Conservation (phyloP, 2,888 invertebrate genomes). For the Pegoplata infirma region DNA sequence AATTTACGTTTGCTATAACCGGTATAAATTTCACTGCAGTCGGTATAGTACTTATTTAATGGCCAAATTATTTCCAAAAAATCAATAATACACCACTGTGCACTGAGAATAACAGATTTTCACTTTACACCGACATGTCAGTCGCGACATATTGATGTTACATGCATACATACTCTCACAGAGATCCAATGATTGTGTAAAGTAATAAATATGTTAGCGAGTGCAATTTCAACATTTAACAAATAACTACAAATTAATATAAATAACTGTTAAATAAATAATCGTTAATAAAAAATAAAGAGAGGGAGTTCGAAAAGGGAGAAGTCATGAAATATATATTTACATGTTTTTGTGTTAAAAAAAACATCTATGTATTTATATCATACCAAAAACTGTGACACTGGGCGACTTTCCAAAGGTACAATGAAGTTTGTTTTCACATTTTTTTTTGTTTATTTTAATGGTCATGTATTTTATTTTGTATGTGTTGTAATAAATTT, state of each 20-base stretch:
- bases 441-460: conserved; percentile 14
- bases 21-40: too few species aligned
- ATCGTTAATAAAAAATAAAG: conserved; percentile 17
- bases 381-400: neutral
- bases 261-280: conserved; percentile 51
- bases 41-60: too few species aligned
- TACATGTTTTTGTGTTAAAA: too few species aligned
- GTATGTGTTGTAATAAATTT: conserved; percentile 38
- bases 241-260: conserved; percentile 55
- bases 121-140: too few species aligned
- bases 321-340: too few species aligned
- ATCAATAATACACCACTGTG: too few species aligned
- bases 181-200: neutral
- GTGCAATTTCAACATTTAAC: conserved; percentile 7
- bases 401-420: neutral
- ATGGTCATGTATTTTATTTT: conserved; percentile 11
- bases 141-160: neutral
- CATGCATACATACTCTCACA: neutral
- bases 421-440: neutral
- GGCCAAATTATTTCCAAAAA: too few species aligned
- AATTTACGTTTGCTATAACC: too few species aligned
- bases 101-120: too few species aligned
- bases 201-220: conserved; percentile 1
- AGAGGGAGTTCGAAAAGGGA: too few species aligned
- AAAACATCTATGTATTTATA: neutral